These are phyloP conservation scores for Aethes cnicana DNA, from an alignment of 2,888 invertebrate genomes.

Conservation along the genomic window DNA sequence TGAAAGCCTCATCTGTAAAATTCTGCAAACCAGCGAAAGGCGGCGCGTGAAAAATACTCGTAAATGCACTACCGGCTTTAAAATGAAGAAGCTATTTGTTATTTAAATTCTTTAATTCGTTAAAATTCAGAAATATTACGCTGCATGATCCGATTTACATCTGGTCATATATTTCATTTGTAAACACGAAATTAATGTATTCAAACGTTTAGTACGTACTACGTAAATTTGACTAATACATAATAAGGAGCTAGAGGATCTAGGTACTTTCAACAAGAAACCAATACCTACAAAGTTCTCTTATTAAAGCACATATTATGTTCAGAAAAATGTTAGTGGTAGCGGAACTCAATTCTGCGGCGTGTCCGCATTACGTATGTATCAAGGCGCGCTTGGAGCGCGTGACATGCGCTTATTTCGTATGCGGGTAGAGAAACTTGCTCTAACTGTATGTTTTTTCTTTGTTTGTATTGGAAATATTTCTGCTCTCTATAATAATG, in stretches of 20 bases:
- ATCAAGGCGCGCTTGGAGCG: conserved; percentile 37
- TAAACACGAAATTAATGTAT: too few species aligned
- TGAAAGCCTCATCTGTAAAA: conserved; percentile 4
- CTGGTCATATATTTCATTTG: too few species aligned
- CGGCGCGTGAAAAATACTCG: neutral
- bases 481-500: conserved; percentile 36
- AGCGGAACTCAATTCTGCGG: conserved; percentile 35
- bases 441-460: conserved; percentile 40
- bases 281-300: conserved; percentile 25
- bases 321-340: conserved; percentile 37
- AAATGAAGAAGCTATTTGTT: too few species aligned
- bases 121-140: too few species aligned
- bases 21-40: neutral
- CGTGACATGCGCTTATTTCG: conserved; percentile 40
- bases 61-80: too few species aligned
- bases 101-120: too few species aligned
- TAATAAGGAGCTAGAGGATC: too few species aligned
- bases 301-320: conserved; percentile 31
- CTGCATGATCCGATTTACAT: too few species aligned
- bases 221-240: too few species aligned
- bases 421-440: conserved; percentile 42
- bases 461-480: conserved; percentile 39
- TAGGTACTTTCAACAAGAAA: conserved; percentile 11
- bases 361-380: conserved; percentile 39
- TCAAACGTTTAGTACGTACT: too few species aligned